Percentiles rank a stretch among this genome's conserved stretches.
These are phyloP conservation scores for Mormyrus hasselquistii DNA, from an alignment of 2,797 vertebrate species.

Conservation along the genomic window DNA sequence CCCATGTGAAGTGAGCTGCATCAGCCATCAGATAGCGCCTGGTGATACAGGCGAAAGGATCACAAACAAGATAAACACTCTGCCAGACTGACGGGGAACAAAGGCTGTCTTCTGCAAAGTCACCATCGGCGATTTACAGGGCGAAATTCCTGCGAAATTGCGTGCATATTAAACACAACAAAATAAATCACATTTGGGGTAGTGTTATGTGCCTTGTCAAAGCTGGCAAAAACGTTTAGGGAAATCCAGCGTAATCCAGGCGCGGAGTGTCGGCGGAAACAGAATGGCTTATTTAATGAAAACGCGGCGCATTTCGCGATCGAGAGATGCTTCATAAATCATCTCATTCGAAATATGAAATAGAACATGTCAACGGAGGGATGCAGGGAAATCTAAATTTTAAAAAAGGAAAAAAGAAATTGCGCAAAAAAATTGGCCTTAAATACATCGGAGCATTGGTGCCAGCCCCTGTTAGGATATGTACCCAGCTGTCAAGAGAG, in stretches of 20 bases:
- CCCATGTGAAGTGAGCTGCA: conserved; percentile 53
- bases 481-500: background rate
- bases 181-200: conserved; percentile 14
- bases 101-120: conserved; percentile 30
- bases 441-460: background rate
- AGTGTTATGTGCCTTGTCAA: conserved; percentile 5
- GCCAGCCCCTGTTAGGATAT: background rate
- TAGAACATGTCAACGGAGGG: background rate
- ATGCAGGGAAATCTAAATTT: background rate
- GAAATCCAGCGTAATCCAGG: background rate
- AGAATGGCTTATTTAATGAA: conserved; percentile 12
- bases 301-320: background rate
- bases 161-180: conserved; percentile 27
- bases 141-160: conserved; percentile 23
- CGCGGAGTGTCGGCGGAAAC: background rate
- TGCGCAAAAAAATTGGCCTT: background rate
- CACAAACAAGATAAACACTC: conserved; percentile 47
- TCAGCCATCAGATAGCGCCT: conserved; percentile 64
- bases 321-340: conserved; percentile 4
- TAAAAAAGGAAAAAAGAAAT: background rate
- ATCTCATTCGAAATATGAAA: background rate
- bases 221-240: conserved; percentile 16
- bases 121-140: background rate
- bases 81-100: conserved; percentile 40
- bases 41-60: conserved; percentile 48